Percentiles rank a stretch among this genome's conserved stretches.
phyloP scores from a whole-genome alignment of 2,797 vertebrate genomes.

The Propithecus deckenii region DNA sequence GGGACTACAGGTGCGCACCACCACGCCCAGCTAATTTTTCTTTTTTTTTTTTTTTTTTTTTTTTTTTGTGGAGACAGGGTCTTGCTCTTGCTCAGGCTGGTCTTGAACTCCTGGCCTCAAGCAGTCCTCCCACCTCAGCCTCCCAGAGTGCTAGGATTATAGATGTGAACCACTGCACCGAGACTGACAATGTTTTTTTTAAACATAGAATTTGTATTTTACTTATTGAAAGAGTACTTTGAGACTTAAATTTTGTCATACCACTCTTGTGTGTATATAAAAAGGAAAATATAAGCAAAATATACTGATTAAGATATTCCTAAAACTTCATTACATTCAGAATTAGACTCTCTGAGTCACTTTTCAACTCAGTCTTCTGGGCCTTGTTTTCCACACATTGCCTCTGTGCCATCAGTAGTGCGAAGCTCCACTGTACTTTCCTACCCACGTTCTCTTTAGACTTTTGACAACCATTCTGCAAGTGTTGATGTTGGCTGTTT shows the following conservation, averaged over 20 bases:
- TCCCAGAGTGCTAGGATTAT: too few relatives aligned
- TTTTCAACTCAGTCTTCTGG: neutral
- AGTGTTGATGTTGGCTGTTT: neutral
- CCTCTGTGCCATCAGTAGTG: neutral
- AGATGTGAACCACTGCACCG: too few relatives aligned
- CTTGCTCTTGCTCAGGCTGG: too few relatives aligned
- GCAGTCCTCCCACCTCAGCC: too few relatives aligned
- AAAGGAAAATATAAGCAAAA: neutral
- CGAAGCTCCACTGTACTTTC: neutral
- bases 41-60: too few relatives aligned
- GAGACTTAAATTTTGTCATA: neutral
- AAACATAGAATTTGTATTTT: neutral
- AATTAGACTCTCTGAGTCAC: neutral
- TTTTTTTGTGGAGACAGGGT: too few relatives aligned
- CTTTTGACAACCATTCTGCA: neutral
- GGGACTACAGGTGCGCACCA: too few relatives aligned
- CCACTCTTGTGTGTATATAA: neutral
- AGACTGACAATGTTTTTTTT: neutral
- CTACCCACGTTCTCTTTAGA: neutral
- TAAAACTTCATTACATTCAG: neutral
- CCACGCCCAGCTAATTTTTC: too few relatives aligned
- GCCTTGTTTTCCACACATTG: neutral
- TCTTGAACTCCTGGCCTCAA: too few relatives aligned
- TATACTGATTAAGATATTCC: neutral
- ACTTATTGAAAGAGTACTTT: neutral